Evolutionary conservation across 2,888 invertebrate genomes (phyloP), one percentile per base, ranked within the genome.

Genomic region (Habrosyne pyritoides): DNA sequence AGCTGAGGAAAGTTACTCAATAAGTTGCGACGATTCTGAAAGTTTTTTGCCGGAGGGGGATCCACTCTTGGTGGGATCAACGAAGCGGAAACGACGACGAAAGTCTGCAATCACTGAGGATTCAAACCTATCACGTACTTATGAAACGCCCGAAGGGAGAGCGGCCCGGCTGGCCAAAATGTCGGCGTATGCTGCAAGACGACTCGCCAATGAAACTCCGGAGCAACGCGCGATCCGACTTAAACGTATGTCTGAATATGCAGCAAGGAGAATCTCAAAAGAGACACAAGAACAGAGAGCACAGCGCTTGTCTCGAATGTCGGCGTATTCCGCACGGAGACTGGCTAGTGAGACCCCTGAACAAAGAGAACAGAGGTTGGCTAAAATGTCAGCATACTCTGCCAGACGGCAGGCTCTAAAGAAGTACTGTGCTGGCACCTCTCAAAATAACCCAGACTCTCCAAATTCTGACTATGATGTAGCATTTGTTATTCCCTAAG

Each of bases 231-330:
- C 87, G 1, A 18, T 60, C 10, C 77, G 92, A 28, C 78, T 93
- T 0, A 84, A 79, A 59, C 84, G 91, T 21, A 93, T 93, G 92
- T 92, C 92, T 0, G 87, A 88, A 55, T 92, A 92, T 67, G 87
- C 92, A 10, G 90, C 92, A 0, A 86, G 79, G 56, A 73, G 91
- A 48, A 58, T 92, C 24, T 79, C 91, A 0, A 74, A 77, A 50
- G 92, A 93, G 68, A 84, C 87, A 0, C 75, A 77, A 21, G 89
- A 89, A 50, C 90, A 92, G 61, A 74, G 91, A 64, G 84, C 88
- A 2, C 78, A 70, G 53, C 83, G 92, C 0, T 73, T 92, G 21
- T 82, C 88, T 7, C 81, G 91, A 24, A 92, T 92, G 92, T 91
- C 91, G 1, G 89, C 85, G 1, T 92, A 91, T 73, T 88, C 91